Percentiles rank a stretch among this genome's conserved stretches.
Evolutionary conservation across 2,888 invertebrate genomes (phyloP).

Genomic region (Horisme vitalbata): DNA sequence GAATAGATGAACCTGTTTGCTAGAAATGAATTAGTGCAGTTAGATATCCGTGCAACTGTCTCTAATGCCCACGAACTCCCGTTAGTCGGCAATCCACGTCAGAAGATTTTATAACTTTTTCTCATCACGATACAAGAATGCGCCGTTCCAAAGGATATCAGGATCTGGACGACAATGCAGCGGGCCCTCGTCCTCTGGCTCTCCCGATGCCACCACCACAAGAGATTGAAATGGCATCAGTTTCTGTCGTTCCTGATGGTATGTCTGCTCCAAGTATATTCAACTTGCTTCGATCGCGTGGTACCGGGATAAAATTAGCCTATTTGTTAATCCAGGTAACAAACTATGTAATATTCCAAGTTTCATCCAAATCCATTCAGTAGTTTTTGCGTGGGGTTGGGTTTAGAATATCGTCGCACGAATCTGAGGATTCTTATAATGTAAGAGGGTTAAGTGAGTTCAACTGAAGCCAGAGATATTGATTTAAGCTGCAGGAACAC

Average conservation of each 20-base stretch:
- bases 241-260: slow-evolving; percentile 92
- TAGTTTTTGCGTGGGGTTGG: no score
- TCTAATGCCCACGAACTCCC: slow-evolving; percentile 45
- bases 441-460: no score
- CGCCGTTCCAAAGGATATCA: slow-evolving; percentile 84
- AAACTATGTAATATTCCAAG: no score
- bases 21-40: background rate
- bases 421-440: no score
- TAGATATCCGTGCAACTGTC: no score
- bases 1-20: background rate
- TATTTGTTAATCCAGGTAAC: no score
- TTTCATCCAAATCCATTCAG: no score
- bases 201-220: slow-evolving; percentile 82
- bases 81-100: slow-evolving; percentile 68
- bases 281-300: no score
- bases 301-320: no score
- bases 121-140: slow-evolving; percentile 50
- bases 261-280: slow-evolving; percentile 33
- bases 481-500: no score
- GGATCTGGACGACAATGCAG: slow-evolving; percentile 81
- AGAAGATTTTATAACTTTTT: slow-evolving; percentile 39
- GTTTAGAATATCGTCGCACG: no score
- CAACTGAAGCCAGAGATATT: no score
- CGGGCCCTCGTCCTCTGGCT: slow-evolving; percentile 54
- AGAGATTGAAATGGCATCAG: slow-evolving; percentile 90